A percentile compares a stretch with the other conserved stretches of the same genome.
Conservation (phyloP, 2,797 vertebrate species). For the Rhynchonycteris naso region DNA sequence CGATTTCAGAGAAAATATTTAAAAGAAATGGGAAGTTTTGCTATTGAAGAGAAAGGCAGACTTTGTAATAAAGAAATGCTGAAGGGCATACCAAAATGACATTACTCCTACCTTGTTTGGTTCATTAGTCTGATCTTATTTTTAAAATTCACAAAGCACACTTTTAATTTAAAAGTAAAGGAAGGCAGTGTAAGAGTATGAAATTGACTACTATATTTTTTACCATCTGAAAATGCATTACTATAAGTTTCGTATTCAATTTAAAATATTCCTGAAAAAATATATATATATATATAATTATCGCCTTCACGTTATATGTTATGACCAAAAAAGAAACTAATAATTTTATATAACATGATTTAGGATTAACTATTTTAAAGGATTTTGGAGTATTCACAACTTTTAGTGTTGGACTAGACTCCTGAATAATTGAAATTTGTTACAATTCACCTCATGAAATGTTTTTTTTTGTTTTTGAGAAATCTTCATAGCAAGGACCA, state of each 20-base stretch:
- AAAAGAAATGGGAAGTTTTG: background rate
- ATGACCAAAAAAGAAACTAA: background rate
- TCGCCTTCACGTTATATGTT: background rate
- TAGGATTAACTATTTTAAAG: background rate
- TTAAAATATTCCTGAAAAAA: background rate
- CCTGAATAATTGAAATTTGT: background rate
- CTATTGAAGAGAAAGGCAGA: background rate
- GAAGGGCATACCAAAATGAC: background rate
- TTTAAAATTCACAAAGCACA: background rate
- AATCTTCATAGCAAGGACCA: background rate
- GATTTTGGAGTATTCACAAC: background rate
- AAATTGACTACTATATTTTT: background rate
- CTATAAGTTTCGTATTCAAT: background rate
- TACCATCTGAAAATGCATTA: background rate
- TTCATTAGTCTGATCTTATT: background rate
- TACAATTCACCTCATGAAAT: background rate
- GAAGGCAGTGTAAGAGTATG: background rate
- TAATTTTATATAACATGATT: background rate
- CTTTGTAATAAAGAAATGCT: background rate
- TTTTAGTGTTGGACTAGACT: background rate
- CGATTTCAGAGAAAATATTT: constrained; percentile 6
- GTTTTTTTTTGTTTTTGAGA: background rate
- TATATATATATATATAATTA: background rate
- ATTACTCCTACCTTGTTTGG: background rate
- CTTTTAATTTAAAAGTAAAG: constrained; percentile 16